These are phyloP conservation scores for Tupaia chinensis DNA, from an alignment of 2,113 vertebrate species.

Conservation along the genomic window DNA sequence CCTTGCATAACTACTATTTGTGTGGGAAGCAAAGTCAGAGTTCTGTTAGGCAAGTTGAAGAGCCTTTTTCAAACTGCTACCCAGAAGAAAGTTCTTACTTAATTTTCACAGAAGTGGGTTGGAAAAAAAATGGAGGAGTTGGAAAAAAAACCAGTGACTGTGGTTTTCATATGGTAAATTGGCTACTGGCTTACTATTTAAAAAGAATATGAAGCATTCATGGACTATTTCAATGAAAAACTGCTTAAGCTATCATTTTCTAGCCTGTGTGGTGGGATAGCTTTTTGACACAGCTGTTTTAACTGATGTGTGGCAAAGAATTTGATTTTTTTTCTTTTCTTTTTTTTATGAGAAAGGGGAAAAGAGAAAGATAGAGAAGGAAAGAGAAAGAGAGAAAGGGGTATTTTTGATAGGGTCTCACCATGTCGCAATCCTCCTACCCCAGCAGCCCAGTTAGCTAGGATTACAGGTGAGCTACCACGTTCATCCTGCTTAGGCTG, in stretches of 20 bases:
- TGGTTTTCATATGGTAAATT: not conserved
- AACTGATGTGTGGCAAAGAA: not conserved
- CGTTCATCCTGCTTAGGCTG: too few relatives aligned
- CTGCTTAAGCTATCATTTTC: slow-evolving; percentile 32
- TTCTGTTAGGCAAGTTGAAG: not conserved
- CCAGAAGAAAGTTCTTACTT: not conserved
- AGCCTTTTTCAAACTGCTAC: not conserved
- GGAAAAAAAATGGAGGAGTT: not conserved
- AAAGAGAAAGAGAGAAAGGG: too few relatives aligned
- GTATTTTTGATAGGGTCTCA: too few relatives aligned
- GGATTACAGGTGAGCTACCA: too few relatives aligned
- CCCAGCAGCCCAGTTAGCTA: too few relatives aligned
- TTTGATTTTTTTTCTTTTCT: too few relatives aligned
- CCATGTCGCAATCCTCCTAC: too few relatives aligned
- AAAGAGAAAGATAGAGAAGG: too few relatives aligned
- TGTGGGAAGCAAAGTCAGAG: not conserved
- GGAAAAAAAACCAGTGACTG: not conserved
- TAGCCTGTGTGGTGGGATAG: not conserved
- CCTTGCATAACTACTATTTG: not conserved
- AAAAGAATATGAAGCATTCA: slow-evolving; percentile 30
- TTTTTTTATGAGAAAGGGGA: too few relatives aligned
- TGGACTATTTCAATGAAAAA: not conserved
- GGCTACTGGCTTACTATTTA: not conserved
- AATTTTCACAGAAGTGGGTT: not conserved
- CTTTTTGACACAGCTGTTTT: slow-evolving; percentile 59